These are phyloP conservation scores for Orchesellides sinensis DNA, from an alignment of 2,888 invertebrate species.

Conservation along the genomic window DNA sequence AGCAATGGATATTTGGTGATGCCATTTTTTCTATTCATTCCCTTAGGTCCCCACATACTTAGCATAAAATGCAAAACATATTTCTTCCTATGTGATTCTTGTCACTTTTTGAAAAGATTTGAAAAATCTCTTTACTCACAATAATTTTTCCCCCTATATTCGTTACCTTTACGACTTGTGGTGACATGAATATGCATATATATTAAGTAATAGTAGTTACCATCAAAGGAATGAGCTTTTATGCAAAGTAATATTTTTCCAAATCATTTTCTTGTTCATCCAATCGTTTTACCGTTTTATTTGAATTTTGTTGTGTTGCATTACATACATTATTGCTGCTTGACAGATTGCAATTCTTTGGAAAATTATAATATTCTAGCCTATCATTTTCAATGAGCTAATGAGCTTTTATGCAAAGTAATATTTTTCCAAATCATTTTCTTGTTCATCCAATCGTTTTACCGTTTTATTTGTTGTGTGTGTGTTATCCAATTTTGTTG, in stretches of 20 bases:
- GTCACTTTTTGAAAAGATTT: slow-evolving; percentile 46
- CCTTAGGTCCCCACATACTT: too few relatives aligned
- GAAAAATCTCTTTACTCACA: slow-evolving; percentile 29
- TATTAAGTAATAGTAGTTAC: too few relatives aligned
- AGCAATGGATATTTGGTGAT: too few relatives aligned
- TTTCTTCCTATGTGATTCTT: slow-evolving; percentile 56
- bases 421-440: slow-evolving; percentile 56
- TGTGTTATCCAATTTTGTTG: slow-evolving; percentile 31
- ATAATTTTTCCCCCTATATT: slow-evolving; percentile 27
- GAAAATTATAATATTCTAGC: background rate
- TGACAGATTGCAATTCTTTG: too few relatives aligned
- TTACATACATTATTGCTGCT: background rate
- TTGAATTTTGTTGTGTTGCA: slow-evolving; percentile 46
- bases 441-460: slow-evolving; percentile 62
- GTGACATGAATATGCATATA: too few relatives aligned
- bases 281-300: slow-evolving; percentile 58
- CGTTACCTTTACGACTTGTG: too few relatives aligned
- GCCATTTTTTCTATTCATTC: too few relatives aligned
- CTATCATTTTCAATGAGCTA: background rate
- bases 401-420: slow-evolving; percentile 22
- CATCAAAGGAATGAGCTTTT: background rate
- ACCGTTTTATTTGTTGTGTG: slow-evolving; percentile 35
- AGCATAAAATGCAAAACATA: slow-evolving; percentile 63
- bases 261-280: slow-evolving; percentile 61
- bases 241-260: slow-evolving; percentile 48